phyloP scores from a whole-genome alignment of 2,888 invertebrate genomes.

The Neoitamus cyanurus region DNA sequence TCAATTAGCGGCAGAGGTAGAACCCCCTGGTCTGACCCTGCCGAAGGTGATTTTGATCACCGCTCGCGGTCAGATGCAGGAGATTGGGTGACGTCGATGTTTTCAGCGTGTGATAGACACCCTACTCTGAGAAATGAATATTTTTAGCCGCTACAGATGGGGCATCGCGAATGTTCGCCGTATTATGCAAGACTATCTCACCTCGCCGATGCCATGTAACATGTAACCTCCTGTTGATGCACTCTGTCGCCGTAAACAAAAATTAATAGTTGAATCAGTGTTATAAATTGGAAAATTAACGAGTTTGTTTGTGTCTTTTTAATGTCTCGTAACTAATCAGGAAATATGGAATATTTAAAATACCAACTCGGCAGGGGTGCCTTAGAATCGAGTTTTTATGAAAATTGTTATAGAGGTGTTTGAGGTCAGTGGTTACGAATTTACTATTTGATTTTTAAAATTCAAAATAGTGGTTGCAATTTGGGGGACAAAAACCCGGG shows the following conservation, averaged over 20 bases:
- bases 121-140: neutral
- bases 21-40: neutral
- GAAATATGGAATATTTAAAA: no score
- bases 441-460: no score
- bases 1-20: neutral
- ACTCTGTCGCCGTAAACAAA: neutral
- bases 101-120: neutral
- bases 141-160: neutral
- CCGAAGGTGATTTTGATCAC: constrained; percentile 6
- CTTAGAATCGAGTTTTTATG: no score
- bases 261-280: neutral
- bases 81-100: neutral
- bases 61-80: neutral
- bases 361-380: no score
- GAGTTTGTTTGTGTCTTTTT: neutral
- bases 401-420: no score
- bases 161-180: neutral
- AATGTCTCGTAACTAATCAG: no score
- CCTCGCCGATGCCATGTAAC: neutral
- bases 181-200: neutral
- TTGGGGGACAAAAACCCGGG: no score
- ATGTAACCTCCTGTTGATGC: neutral
- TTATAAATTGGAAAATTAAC: neutral
- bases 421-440: no score
- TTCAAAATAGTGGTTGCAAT: no score